Conservation (phyloP, 2,888 invertebrate genomes). For the Athrips mouffetella region DNA sequence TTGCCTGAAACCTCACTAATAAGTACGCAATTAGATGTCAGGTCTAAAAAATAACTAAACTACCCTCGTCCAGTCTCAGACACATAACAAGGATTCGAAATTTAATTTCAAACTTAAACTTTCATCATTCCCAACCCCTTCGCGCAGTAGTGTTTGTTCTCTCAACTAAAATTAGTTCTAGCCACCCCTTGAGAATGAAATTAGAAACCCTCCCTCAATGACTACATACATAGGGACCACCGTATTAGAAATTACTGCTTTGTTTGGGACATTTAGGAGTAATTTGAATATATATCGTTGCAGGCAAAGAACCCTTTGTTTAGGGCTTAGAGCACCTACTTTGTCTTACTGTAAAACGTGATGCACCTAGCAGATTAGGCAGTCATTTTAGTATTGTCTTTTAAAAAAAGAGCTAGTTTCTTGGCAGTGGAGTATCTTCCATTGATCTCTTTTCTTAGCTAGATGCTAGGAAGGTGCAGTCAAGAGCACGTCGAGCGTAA, state of each 20-base stretch:
- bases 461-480: too few relatives aligned
- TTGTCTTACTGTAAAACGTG: neutral
- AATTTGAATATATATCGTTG: conserved; percentile 2
- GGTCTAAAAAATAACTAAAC: too few relatives aligned
- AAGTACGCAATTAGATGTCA: too few relatives aligned
- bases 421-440: too few relatives aligned
- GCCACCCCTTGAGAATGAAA: conserved; percentile 55
- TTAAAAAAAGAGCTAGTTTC: too few relatives aligned
- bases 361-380: too few relatives aligned
- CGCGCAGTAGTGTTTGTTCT: conserved; percentile 44
- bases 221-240: neutral
- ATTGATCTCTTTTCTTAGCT: too few relatives aligned
- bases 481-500: too few relatives aligned
- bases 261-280: neutral
- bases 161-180: conserved; percentile 67
- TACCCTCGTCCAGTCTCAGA: neutral
- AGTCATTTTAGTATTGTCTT: too few relatives aligned
- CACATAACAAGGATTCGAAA: conserved; percentile 2
- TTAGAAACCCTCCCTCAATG: conserved; percentile 40
- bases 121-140: too few relatives aligned
- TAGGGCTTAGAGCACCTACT: neutral
- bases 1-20: too few relatives aligned
- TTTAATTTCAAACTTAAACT: conserved; percentile 4
- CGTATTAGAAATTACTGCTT: conserved; percentile 7
- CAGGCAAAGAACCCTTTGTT: neutral